Evolutionary conservation across 2,113 vertebrate genomes (phyloP).

Genomic region (Willisornis vidua): DNA sequence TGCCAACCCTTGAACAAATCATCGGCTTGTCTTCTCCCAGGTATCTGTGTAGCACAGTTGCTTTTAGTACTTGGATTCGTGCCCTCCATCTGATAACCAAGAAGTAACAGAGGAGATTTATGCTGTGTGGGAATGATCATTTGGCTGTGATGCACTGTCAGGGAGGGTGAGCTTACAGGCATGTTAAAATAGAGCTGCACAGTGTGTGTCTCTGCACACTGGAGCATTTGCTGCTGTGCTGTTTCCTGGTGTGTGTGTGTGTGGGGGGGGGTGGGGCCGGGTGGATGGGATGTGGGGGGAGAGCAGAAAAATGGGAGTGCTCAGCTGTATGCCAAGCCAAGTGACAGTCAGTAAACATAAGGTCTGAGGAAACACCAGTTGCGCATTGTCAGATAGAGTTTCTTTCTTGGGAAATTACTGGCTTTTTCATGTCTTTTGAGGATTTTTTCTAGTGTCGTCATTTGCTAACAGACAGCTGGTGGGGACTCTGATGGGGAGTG

Average conservation of each 20-base stretch:
- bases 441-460: background rate
- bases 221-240: background rate
- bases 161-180: background rate
- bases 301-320: background rate
- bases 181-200: background rate
- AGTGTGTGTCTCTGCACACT: no score
- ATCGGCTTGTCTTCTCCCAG: background rate
- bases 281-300: background rate
- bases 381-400: background rate
- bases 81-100: slow-evolving; percentile 65
- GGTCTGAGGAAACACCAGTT: background rate
- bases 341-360: background rate
- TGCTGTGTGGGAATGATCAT: background rate
- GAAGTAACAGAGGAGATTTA: background rate
- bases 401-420: background rate
- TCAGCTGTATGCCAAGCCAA: accelerated
- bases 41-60: background rate
- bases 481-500: background rate
- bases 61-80: background rate
- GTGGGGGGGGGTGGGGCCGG: no score
- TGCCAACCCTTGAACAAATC: background rate
- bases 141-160: background rate
- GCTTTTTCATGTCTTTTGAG: background rate
- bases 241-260: background rate
- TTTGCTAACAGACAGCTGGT: background rate